Evolutionary conservation across 2,113 vertebrate genomes (phyloP), one percentile per base, ranked within the genome.

Genomic region (Callocephalon fimbriatum): DNA sequence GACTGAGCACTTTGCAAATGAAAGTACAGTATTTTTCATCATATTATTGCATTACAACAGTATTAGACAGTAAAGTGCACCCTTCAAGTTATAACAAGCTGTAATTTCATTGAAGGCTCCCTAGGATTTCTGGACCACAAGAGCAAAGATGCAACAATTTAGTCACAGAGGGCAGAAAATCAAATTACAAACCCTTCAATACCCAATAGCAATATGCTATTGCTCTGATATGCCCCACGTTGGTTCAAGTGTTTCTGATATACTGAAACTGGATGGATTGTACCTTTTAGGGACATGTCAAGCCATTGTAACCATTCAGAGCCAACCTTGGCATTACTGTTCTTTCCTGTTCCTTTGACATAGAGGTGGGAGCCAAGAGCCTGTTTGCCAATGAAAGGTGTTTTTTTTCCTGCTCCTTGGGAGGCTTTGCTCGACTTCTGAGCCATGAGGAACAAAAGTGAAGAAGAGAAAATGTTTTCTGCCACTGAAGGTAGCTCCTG

Each of bases 101-200:
- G 44, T 92, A 86, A 88, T 93, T 90, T 71, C 54, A 54, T 75
- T 92, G 68, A 93, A 90, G 29, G 29, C 53, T 95, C n/a, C 23
- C 35, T 80, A 84, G 88, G 47, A 88, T 80, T 86, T 90, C 75
- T 92, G 74, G 50, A 88, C 22, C 68, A 75, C 16, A 61, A 66
- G 22, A 89, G n/a, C 32, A 86, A 83, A 96, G 48, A 74, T 90
- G 73, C 35, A 70, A 27, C 54, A 63, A 17, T 91, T 93, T 70
- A 86, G 54, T 88, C 51, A 84, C 35, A 53, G 51, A 42, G 87
- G 42, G 35, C 63, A 94, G 74, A 86, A 90, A 84, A 95, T 86
- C 42, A 86, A 77, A 87, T 81, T 59, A 78, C 15, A 90, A 42
- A 16, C 61, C 38, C n/a, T 92, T 79, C 81, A 87, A 89, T 74